Evolutionary conservation across 2,797 vertebrate genomes (phyloP).

Genomic region (Sebastes hubbsi): DNA sequence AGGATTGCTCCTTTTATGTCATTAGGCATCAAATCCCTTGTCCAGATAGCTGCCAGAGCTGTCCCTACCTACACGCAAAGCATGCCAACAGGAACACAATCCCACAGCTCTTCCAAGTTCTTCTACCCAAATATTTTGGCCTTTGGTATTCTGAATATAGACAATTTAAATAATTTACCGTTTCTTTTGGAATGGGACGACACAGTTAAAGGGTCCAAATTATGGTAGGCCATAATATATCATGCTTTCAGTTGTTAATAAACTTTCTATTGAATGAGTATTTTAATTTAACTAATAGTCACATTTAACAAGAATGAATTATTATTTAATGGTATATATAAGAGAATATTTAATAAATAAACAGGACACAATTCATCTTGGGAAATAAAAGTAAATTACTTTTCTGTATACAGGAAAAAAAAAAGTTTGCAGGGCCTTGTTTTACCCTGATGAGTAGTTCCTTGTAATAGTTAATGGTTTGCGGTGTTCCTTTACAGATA

Average conservation of each 20-base stretch:
- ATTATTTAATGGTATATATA: background rate
- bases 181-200: background rate
- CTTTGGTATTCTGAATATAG: background rate
- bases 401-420: background rate
- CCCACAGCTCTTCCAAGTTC: background rate
- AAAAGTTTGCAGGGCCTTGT: background rate
- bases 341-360: background rate
- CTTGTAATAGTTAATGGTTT: background rate
- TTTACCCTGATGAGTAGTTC: background rate
- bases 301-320: background rate
- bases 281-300: background rate
- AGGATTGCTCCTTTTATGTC: slow-evolving; percentile 32
- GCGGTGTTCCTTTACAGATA: background rate
- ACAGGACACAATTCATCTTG: background rate
- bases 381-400: background rate
- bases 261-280: background rate
- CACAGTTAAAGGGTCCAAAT: background rate
- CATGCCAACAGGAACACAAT: background rate
- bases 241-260: background rate
- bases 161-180: background rate
- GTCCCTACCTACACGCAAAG: background rate
- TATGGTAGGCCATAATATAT: background rate
- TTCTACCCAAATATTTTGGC: background rate
- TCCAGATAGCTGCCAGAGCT: slow-evolving; percentile 19
- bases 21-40: slow-evolving; percentile 33